A percentile compares a stretch with the other conserved stretches of the same genome.
Conservation (phyloP, 2,888 invertebrate species). For the Diadegma fenestrale region DNA sequence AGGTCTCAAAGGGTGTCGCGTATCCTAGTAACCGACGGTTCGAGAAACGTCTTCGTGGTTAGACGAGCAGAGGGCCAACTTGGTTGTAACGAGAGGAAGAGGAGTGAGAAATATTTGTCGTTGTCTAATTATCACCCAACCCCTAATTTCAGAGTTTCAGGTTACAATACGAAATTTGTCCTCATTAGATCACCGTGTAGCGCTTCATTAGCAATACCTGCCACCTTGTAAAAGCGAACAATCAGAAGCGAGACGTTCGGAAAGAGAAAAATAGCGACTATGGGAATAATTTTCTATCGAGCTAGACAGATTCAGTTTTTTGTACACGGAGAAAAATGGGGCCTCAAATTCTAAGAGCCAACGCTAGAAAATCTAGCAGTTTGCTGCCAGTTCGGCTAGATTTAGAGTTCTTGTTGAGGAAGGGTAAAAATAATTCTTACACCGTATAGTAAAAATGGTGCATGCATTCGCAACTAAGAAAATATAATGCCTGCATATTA, state of each 20-base stretch:
- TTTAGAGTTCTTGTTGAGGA: too few relatives aligned
- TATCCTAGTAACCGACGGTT: conserved; percentile 78
- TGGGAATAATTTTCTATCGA: too few relatives aligned
- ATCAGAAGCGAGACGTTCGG: not conserved
- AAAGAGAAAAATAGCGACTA: too few relatives aligned
- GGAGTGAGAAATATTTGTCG: conserved; percentile 28
- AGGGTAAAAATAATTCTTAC: too few relatives aligned
- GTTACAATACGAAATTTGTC: conserved; percentile 36
- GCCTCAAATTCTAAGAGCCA: too few relatives aligned
- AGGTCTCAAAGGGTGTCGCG: conserved; percentile 73
- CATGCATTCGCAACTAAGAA: too few relatives aligned
- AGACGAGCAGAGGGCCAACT: conserved; percentile 21
- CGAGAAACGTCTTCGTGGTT: conserved; percentile 47
- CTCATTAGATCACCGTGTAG: conserved; percentile 33
- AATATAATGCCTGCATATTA: too few relatives aligned
- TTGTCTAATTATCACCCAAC: conserved; percentile 48
- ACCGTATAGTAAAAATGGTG: too few relatives aligned
- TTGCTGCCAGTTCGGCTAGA: too few relatives aligned
- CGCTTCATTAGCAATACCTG: conserved; percentile 13
- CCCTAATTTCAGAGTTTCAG: conserved; percentile 6
- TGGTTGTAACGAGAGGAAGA: conserved; percentile 15
- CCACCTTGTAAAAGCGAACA: not conserved
- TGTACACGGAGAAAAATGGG: too few relatives aligned
- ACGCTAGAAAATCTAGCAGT: too few relatives aligned
- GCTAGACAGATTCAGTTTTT: too few relatives aligned